phyloP scores from a whole-genome alignment of 2,797 vertebrate genomes.

The Ptychadena robeensis region DNA sequence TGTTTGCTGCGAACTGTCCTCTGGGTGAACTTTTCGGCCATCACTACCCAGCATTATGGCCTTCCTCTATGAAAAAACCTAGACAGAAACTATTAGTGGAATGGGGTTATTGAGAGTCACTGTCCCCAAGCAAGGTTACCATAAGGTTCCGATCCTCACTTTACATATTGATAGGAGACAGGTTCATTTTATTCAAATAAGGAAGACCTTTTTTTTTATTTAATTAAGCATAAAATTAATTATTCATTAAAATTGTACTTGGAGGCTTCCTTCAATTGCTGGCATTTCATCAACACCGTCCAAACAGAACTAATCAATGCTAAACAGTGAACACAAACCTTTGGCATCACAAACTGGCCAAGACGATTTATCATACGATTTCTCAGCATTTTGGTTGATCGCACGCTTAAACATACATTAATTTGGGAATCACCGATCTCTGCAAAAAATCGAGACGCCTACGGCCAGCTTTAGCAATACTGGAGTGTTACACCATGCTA shows the following conservation, averaged over 20 bases:
- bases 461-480: too few species aligned
- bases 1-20: too few species aligned
- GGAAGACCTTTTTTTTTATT: conserved; percentile 15
- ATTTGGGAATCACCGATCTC: too few species aligned
- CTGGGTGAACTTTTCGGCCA: too few species aligned
- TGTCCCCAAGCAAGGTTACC: too few species aligned
- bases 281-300: conserved; percentile 28
- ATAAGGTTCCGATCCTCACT: neutral
- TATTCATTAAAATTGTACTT: conserved; percentile 38
- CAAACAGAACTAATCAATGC: conserved; percentile 43
- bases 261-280: neutral
- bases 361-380: too few species aligned
- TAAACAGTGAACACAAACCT: conserved; percentile 22
- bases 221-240: conserved; percentile 26
- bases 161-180: neutral
- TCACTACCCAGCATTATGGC: neutral
- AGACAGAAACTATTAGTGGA: too few species aligned
- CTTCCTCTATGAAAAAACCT: too few species aligned
- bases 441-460: too few species aligned
- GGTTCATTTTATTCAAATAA: conserved; percentile 6
- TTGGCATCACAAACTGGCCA: conserved; percentile 10
- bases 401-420: too few species aligned
- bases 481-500: too few species aligned
- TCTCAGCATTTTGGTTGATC: too few species aligned
- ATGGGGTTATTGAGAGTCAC: neutral